These are phyloP conservation scores for Oeneis ivallda DNA, from an alignment of 2,888 invertebrate genomes.

Conservation along the genomic window DNA sequence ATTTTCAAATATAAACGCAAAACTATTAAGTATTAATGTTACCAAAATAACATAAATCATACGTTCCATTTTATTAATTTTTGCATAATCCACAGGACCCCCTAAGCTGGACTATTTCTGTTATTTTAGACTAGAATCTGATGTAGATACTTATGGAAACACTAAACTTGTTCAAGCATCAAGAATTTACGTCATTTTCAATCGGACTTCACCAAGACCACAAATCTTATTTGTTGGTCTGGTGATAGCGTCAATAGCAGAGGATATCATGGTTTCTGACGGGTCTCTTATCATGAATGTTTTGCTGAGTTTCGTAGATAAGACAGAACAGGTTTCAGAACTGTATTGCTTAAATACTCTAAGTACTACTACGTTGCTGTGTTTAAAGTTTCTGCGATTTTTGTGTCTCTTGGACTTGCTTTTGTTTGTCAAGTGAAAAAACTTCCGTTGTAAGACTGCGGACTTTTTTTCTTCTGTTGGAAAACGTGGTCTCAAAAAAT, in stretches of 20 bases:
- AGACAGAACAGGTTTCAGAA: slow-evolving; percentile 32
- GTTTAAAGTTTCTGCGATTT: slow-evolving; percentile 40
- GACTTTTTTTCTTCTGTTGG: slow-evolving; percentile 40
- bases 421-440: slow-evolving; percentile 49
- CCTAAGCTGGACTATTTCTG: not conserved
- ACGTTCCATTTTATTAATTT: slow-evolving; percentile 6
- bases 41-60: not conserved
- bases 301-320: slow-evolving; percentile 39
- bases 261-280: slow-evolving; percentile 33
- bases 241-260: slow-evolving; percentile 29
- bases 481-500: slow-evolving; percentile 41
- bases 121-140: not conserved
- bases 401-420: slow-evolving; percentile 45
- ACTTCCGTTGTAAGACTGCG: slow-evolving; percentile 46
- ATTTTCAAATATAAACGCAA: slow-evolving; percentile 1
- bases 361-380: slow-evolving; percentile 50
- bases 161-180: not conserved
- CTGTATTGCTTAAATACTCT: slow-evolving; percentile 41
- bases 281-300: slow-evolving; percentile 47
- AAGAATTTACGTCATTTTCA: slow-evolving; percentile 26
- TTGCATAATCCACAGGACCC: not conserved
- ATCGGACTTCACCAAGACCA: slow-evolving; percentile 51
- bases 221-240: slow-evolving; percentile 50
- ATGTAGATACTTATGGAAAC: not conserved
- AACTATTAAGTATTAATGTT: not conserved